Evolutionary conservation across 1,140 invertebrate genomes (phyloP).

Genomic region (Zeugodacus cucurbitae): DNA sequence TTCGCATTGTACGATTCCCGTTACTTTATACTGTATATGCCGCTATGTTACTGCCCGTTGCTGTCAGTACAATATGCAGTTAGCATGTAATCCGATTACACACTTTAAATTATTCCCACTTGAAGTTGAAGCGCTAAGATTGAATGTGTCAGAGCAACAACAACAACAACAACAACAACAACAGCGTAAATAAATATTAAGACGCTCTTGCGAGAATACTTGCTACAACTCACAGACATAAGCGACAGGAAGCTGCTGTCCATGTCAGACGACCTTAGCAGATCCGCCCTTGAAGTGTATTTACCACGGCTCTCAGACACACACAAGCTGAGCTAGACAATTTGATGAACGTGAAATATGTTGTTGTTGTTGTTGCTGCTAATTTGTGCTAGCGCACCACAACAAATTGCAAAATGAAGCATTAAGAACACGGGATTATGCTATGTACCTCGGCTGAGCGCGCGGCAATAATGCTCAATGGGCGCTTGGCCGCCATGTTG

Average conservation of each 20-base stretch:
- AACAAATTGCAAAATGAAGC: conserved; percentile 8
- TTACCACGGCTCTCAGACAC: neutral
- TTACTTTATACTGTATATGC: neutral
- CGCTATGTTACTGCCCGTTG: no score
- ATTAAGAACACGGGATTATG: neutral
- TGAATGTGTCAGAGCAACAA: conserved; percentile 9
- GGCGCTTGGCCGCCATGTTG: neutral
- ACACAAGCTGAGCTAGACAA: neutral
- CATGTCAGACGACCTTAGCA: neutral
- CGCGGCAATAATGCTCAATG: neutral
- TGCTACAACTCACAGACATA: neutral
- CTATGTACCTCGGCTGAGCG: neutral
- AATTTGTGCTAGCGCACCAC: neutral
- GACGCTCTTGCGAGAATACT: neutral
- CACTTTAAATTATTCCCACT: conserved; percentile 40
- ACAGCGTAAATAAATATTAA: conserved; percentile 1
- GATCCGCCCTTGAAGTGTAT: neutral
- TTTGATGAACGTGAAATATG: neutral
- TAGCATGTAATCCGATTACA: conserved; percentile 29
- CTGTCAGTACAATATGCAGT: conserved; percentile 16
- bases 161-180: no score
- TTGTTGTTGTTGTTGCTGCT: neutral
- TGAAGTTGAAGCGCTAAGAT: conserved; percentile 22
- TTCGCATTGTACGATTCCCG: neutral
- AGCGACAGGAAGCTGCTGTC: neutral